Evolutionary conservation across 1,140 invertebrate genomes (phyloP).

Genomic region (Trypoxylus dichotomus): DNA sequence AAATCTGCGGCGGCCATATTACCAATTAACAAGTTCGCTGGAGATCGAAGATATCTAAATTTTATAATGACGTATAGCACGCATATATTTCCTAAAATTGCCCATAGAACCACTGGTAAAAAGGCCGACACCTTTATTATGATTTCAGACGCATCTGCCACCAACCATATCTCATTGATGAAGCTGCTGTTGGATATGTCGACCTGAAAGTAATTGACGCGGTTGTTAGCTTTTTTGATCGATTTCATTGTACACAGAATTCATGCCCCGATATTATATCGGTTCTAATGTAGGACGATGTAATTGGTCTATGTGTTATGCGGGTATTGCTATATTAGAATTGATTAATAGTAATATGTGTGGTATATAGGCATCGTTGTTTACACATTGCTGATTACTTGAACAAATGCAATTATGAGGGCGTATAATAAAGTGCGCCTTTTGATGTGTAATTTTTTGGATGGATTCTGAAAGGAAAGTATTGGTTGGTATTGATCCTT

Average conservation of each 20-base stretch:
- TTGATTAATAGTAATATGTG: neutral
- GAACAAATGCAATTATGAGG: no score
- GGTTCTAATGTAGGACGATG: neutral
- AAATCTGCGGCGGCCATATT: slow-evolving; percentile 80
- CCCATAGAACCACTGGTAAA: slow-evolving; percentile 65
- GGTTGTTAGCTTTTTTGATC: neutral
- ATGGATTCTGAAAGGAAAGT: no score
- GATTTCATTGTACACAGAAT: neutral
- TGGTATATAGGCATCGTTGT: neutral
- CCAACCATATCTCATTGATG: slow-evolving; percentile 64
- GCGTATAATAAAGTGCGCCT: no score
- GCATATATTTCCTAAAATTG: slow-evolving; percentile 71
- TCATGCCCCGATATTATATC: neutral
- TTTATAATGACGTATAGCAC: slow-evolving; percentile 69
- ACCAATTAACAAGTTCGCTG: slow-evolving; percentile 77
- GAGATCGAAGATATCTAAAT: slow-evolving; percentile 70
- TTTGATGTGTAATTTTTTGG: no score
- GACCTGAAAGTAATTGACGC: slow-evolving; percentile 33
- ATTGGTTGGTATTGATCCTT: no score
- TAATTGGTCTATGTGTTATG: no score
- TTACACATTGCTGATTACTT: neutral
- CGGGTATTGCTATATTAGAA: no score
- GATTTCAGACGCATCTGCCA: slow-evolving; percentile 61
- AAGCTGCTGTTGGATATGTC: slow-evolving; percentile 49
- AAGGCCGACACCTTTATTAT: slow-evolving; percentile 63